Evolutionary conservation across 1,140 invertebrate species (phyloP), one percentile per base, ranked within the genome.

Genomic region (Drosophila triauraria): DNA sequence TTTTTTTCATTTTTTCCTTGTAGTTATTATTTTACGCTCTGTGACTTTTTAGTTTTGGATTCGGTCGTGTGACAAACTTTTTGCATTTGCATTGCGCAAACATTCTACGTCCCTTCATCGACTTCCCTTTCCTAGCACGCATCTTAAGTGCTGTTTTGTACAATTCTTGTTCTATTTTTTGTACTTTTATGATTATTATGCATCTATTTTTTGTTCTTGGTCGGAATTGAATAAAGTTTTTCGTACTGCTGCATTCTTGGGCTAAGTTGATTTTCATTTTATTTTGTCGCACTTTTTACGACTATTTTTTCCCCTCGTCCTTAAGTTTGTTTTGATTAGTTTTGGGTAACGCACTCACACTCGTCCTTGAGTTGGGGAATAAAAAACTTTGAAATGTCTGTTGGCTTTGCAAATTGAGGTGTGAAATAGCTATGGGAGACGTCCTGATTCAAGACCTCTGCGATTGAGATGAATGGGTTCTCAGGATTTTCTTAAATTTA

Each of bases 291-390:
- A 79, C 68, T 69, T 67, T 50, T 27, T 27, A 9, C 27, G 48
- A 51, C 54, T 75, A 48, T 69, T 75, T 80, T 63, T 80, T 60
- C 9, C 63, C 53, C 71, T 71, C 50, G 44, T 40, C n/a, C 54
- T 17, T 72, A 90, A 88, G 64, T 84, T 83, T 85, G 59, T 85
- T 88, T 85, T 88, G 84, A 88, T 88, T 85, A 85, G 81, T 85
- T 90, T 72, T 44, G 38, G 57, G 40, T 9, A 61, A 63, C 51
- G 50, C 60, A 57, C 48, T 53, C 54, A 58, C 72, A 43, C 59
- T 56, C 13, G 53, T 23, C 75, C 46, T 44, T 27, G 25, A 44
- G 61, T 20, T 17, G 43, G 30, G 38, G 20, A 63, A 38, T 15
- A 32, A 35, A 47, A 67, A 53, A 51, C 43, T 75, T 58, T 53